Evolutionary conservation across 2,797 vertebrate species (phyloP).

Genomic region (Pogoniulus pusillus): DNA sequence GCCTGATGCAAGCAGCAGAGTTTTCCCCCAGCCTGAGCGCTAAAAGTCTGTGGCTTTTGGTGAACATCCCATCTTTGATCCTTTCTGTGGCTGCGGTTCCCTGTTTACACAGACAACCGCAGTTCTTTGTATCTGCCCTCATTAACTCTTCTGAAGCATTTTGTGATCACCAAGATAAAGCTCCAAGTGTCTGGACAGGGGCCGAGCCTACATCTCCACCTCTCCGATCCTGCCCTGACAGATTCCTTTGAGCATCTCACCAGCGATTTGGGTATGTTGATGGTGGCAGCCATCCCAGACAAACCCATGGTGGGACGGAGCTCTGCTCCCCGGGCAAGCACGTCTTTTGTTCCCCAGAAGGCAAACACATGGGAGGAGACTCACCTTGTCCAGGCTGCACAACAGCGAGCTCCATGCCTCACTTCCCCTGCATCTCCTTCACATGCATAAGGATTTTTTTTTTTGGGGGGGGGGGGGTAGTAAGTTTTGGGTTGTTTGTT

Average conservation of each 20-base stretch:
- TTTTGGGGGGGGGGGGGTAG: not conserved
- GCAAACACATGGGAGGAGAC: not conserved
- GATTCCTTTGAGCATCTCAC: not conserved
- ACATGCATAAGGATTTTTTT: not conserved
- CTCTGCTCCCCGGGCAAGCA: not conserved
- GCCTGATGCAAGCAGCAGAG: not conserved
- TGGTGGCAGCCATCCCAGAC: conserved; percentile 41
- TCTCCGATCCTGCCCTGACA: conserved; percentile 13
- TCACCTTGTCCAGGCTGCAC: not conserved
- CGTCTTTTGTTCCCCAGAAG: conserved; percentile 16
- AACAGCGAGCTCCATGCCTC: not conserved
- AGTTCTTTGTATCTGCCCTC: conserved; percentile 14
- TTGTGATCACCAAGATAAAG: conserved; percentile 9
- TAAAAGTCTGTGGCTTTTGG: conserved; percentile 22
- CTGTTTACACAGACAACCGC: conserved; percentile 45
- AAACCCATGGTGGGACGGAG: not conserved
- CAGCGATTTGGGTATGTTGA: conserved; percentile 16
- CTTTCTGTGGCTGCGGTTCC: not conserved
- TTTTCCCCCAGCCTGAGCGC: not conserved
- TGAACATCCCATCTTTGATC: conserved; percentile 18
- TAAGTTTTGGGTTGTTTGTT: not conserved
- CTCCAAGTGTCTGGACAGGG: not conserved
- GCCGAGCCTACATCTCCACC: not conserved
- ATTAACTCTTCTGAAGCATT: conserved; percentile 23
- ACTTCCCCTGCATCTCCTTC: conserved; percentile 21